Evolutionary conservation across 1,140 invertebrate species (phyloP), one percentile per base, ranked within the genome.

Genomic region (Drosophila jambulina): DNA sequence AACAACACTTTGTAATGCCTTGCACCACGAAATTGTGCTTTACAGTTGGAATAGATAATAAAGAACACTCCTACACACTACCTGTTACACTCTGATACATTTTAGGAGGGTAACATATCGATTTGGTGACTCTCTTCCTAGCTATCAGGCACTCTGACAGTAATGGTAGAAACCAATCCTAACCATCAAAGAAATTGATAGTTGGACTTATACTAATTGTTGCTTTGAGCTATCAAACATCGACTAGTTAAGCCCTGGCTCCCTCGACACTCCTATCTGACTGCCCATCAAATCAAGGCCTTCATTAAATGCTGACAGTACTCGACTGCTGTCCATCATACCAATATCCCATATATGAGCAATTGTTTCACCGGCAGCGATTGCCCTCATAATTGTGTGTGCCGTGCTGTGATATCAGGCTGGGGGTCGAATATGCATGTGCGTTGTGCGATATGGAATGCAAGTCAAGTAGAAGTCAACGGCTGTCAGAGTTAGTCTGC

Each of bases 401-500:
- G 36, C 6, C 13, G 36, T 6, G 21, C 29, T 43, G 19, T 56
- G 46, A 40, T 46, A 49, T 29, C 29, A 19, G 17, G n/a, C 45
- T 13, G 45, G 45, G 46, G 3, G 23, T 49, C 19, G 43, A 45
- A 63, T 65, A 34, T 43, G 49, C 62, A 46, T 65, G 56, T 59
- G 53, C n/a, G 62, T 1, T 54, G 32, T 36, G 53, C 53, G 53
- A 56, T 56, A 38, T 54, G 51, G 34, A 54, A 45, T 67, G 32
- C 49, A 58, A 59, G 69, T 72, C 68, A 60, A 74, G 56, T 38
- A 60, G 54, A 51, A 74, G 45, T 74, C 54, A 36, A 3, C 40
- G 43, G 27, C 69, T 72, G 69, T 72, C 69, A 51, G 23, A 72
- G 54, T 43, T 38, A 53, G 53, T 60, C 67, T 72, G 69, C 67